Evolutionary conservation across 2,888 invertebrate species (phyloP), one percentile per base, ranked within the genome.

Genomic region (Caenorhabditis drosophilae): DNA sequence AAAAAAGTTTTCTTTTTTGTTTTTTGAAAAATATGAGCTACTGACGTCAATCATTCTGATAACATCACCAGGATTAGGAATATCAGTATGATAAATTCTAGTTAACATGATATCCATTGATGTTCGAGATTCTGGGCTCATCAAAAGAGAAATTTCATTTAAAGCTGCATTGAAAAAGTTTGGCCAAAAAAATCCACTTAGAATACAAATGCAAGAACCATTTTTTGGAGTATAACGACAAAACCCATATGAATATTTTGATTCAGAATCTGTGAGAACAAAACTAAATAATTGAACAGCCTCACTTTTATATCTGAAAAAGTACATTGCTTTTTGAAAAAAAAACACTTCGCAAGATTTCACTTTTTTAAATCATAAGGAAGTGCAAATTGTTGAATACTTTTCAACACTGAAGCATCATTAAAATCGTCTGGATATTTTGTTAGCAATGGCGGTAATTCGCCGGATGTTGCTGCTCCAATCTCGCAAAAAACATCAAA

Each of bases 201-300:
- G 70, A 23, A 87, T 82, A 75, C 86, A 86, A 9, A 87, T 78
- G 67, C 93, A 91, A 20, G 91, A 91, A 83, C 92, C 90, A 23
- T 90, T 89, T 84, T 91, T 90, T 4, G 94, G 92, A 84, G 95
- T 92, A 85, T 93, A 93, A 25, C 97, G 90, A 85, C 95, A 96
- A 86, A 93, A 97, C 73, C 96, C 96, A 87, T 93, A 98, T 36
- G 93, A 93, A 89, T 93, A 96, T 87, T 93, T 93, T 25, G 94
- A 92, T 84, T 94, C 93, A 78, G 90, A 89, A 78, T 92, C 93
- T 23, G 97, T 98, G 83, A 97, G 87, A 50, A 95, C 96, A 87
- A 97, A 98, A 25, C 95, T 95, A 85, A 94, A 98, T 81, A 93
- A 91, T 85, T 95, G 93, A 57, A 95, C 91, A 63, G 90, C 89